Evolutionary conservation across 2,888 invertebrate genomes (phyloP).

Genomic region (Danaus chrysippus): DNA sequence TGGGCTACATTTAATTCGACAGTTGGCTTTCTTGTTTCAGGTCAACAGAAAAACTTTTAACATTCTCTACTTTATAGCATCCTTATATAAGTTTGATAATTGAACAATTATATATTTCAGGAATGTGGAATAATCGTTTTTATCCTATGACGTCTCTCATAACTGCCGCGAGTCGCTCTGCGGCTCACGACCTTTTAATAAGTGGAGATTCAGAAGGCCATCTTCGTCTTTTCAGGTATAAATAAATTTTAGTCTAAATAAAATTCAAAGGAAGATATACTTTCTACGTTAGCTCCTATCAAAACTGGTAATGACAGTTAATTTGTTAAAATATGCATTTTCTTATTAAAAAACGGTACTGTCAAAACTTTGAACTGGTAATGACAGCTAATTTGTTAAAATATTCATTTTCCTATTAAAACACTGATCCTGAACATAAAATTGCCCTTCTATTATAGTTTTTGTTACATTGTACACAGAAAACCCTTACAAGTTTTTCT

Average conservation of each 20-base stretch:
- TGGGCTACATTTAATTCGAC: constrained; percentile 94
- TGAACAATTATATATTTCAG: constrained; percentile 55
- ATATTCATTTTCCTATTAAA: too few relatives aligned
- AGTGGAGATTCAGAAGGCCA: constrained; percentile 95
- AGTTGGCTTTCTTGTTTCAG: constrained; percentile 91
- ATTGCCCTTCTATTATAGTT: too few relatives aligned
- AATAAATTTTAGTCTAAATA: background rate
- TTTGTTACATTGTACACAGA: background rate
- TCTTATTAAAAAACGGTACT: too few relatives aligned
- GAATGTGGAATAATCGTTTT: constrained; percentile 94
- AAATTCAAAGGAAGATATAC: too few relatives aligned
- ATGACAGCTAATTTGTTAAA: too few relatives aligned
- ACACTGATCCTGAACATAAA: too few relatives aligned
- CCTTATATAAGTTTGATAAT: background rate
- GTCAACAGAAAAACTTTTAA: constrained; percentile 60
- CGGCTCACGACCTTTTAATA: constrained; percentile 89
- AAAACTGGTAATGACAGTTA: too few relatives aligned
- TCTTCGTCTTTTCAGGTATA: constrained; percentile 87
- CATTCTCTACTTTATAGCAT: background rate
- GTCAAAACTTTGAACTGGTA: too few relatives aligned
- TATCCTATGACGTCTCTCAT: constrained; percentile 91
- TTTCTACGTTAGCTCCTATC: too few relatives aligned
- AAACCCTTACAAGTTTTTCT: background rate
- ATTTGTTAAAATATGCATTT: too few relatives aligned
- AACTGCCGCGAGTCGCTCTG: constrained; percentile 88